Evolutionary conservation across 2,888 invertebrate genomes (phyloP), one percentile per base, ranked within the genome.

Genomic region (Plagodis dolabraria): DNA sequence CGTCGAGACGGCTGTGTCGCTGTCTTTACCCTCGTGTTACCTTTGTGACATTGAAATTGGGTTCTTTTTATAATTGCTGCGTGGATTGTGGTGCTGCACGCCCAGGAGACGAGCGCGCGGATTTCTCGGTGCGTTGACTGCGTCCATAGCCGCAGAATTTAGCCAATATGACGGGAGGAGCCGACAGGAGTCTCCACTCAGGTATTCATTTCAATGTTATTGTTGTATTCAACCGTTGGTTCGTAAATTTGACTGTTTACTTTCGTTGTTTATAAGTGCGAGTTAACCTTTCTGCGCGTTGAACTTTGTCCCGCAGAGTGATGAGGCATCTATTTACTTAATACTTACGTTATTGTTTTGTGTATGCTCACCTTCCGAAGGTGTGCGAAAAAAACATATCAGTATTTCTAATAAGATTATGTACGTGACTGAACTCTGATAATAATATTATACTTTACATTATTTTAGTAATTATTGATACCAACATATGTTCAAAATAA

Each of bases 51-150:
- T 92, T 92, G 92, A 90, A 91, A 85, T 84, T 87, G 87, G 89
- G 89, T 89, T 91, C 90, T 92, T 92, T 91, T 92, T 91, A 89
- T 90, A 91, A 86, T 90, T 90, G 88, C 89, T 92, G 91, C 87
- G 85, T 90, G 90, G 89, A 90, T 87, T 83, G 78, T 86, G 86
- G 85, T 87, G 90, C 85, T 85, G 85, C 80, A 76, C 76, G 75
- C 81, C 81, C 82, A 86, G 85, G 82, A 82, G 72, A 76, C 74
- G 72, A 86, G 83, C 79, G 83, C 70, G 78, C 76, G 74, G 74
- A 74, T 76, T 71, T 76, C 74, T 66, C 77, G 75, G 77, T 74
- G 72, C 74, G 71, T 79, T 83, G 78, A 83, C 83, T 79, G 85
- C 76, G 71, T 68, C 71, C 75, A 70, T 75, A 64, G 72, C 67